These are phyloP conservation scores for Bursaphelenchus okinawaensis DNA, from an alignment of 2,888 invertebrate genomes.

Conservation along the genomic window DNA sequence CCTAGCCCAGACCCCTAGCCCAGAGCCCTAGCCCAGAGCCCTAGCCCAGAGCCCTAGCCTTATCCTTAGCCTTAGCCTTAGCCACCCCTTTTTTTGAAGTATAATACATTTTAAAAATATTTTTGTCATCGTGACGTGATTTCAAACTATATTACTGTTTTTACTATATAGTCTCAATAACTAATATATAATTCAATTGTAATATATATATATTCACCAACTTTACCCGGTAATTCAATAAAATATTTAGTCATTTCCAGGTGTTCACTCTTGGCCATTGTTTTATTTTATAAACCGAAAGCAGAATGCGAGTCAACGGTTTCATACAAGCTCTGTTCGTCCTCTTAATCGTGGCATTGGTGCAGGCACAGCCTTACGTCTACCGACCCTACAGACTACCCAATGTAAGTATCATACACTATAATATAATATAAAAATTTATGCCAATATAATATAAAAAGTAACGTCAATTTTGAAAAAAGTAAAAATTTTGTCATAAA, in stretches of 20 bases:
- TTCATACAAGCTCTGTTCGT: constrained; percentile 9
- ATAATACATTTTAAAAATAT: too few relatives aligned
- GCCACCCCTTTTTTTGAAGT: not conserved
- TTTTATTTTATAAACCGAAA: too few relatives aligned
- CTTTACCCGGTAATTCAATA: too few relatives aligned
- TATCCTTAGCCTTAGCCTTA: not conserved
- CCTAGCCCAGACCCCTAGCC: too few relatives aligned
- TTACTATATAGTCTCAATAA: too few relatives aligned
- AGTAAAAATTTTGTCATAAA: too few relatives aligned
- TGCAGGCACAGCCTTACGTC: constrained; percentile 15
- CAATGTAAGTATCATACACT: constrained; percentile 9
- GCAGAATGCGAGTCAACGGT: constrained; percentile 2
- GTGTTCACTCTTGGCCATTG: not conserved
- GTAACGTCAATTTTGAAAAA: not conserved
- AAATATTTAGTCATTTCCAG: too few relatives aligned
- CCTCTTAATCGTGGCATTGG: constrained; percentile 6
- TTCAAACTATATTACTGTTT: too few relatives aligned
- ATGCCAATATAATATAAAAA: too few relatives aligned
- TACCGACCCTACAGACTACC: constrained; percentile 16
- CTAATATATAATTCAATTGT: too few relatives aligned
- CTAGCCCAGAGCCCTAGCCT: not conserved
- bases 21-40: too few relatives aligned
- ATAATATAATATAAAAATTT: not conserved
- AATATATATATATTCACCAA: not conserved
- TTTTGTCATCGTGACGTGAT: too few relatives aligned